Conservation (phyloP, 1,140 invertebrate genomes). For the Schlechtendalia chinensis region DNA sequence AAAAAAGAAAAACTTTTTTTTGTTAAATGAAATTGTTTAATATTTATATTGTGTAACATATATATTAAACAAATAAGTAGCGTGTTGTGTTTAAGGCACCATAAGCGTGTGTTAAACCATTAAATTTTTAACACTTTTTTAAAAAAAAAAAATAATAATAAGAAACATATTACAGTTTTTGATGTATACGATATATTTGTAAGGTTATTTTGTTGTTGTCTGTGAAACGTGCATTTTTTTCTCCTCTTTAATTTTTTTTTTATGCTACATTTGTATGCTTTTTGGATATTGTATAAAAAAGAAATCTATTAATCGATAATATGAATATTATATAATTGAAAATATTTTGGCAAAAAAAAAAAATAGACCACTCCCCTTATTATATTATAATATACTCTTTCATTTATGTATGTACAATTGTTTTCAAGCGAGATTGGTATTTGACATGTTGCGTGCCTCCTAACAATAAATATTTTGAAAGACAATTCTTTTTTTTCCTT, state of each 20-base stretch:
- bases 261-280: conserved; percentile 41
- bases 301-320: conserved; percentile 10
- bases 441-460: too few relatives aligned
- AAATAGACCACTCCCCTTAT: too few relatives aligned
- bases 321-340: too few relatives aligned
- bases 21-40: conserved; percentile 44
- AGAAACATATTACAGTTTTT: conserved; percentile 43
- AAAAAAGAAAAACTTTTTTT: conserved; percentile 17
- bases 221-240: conserved; percentile 26
- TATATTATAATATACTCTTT: too few relatives aligned
- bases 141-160: not conserved
- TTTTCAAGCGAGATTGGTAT: too few relatives aligned
- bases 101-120: conserved; percentile 37
- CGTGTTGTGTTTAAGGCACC: conserved; percentile 42
- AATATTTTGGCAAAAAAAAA: too few relatives aligned
- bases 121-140: conserved; percentile 26
- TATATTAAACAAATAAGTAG: conserved; percentile 39
- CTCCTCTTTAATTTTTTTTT: conserved; percentile 27
- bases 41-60: not conserved
- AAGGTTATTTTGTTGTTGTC: conserved; percentile 39
- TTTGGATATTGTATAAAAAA: conserved; percentile 24
- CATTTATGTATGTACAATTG: too few relatives aligned
- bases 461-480: too few relatives aligned
- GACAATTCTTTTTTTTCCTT: too few relatives aligned
- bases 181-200: conserved; percentile 49